Percentiles rank a stretch among this genome's conserved stretches.
Conservation (phyloP, 2,113 vertebrate species). For the Coptodon bakossiorum region DNA sequence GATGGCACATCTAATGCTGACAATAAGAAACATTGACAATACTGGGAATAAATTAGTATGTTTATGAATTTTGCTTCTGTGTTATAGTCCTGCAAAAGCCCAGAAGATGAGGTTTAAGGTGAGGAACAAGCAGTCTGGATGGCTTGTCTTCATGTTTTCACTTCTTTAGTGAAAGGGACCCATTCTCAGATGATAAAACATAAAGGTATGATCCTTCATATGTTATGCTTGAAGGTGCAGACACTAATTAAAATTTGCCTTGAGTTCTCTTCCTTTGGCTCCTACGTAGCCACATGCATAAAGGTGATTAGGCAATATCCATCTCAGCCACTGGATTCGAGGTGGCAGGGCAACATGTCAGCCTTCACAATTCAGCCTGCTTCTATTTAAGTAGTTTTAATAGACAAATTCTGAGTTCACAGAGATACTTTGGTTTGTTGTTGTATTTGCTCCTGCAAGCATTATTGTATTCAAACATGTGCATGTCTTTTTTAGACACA, state of each 20-base stretch:
- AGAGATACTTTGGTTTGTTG: background rate
- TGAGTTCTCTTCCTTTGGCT: too few relatives aligned
- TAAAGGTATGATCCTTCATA: background rate
- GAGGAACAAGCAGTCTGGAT: too few relatives aligned
- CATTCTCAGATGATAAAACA: background rate
- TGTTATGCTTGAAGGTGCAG: background rate
- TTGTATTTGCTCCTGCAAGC: background rate
- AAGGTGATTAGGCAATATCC: background rate
- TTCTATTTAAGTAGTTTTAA: background rate
- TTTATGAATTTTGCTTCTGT: too few relatives aligned
- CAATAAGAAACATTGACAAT: too few relatives aligned
- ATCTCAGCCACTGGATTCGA: background rate
- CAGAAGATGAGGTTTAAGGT: too few relatives aligned
- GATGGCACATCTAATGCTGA: background rate
- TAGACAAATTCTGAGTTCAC: background rate
- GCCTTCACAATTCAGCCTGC: background rate
- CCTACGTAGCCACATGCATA: background rate
- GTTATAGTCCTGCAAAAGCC: too few relatives aligned
- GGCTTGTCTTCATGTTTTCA: background rate
- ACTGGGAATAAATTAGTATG: too few relatives aligned
- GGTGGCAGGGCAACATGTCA: rapidly evolving
- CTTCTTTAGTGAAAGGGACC: background rate
- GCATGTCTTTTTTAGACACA: background rate
- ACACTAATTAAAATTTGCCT: background rate
- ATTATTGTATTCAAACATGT: background rate